Percentiles rank a stretch among this genome's conserved stretches.
Conservation (phyloP, 2,888 invertebrate species). For the Drosophila pseudotakahashii region DNA sequence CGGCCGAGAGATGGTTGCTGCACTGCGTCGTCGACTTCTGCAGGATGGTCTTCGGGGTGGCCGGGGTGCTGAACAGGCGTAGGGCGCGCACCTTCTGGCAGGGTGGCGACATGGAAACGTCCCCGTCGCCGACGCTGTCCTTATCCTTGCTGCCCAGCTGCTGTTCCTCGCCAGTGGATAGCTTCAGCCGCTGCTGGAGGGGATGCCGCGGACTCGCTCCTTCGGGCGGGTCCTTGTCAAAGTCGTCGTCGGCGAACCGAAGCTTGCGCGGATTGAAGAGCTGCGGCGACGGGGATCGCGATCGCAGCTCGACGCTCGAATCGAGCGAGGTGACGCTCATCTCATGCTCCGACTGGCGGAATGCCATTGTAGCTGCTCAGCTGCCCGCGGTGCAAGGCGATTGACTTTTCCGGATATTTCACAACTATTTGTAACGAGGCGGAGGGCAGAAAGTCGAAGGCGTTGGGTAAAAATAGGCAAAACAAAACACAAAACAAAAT, state of each 20-base stretch:
- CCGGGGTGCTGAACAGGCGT: constrained; percentile 93
- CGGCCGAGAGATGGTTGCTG: constrained; percentile 82
- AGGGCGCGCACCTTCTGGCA: constrained; percentile 87
- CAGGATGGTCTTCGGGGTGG: constrained; percentile 92
- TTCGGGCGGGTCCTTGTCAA: constrained; percentile 67
- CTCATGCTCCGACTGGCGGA: constrained; percentile 69
- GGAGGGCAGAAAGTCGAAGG: neutral
- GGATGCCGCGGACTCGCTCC: constrained; percentile 54
- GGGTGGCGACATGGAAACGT: constrained; percentile 84
- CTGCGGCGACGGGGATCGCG: constrained; percentile 78
- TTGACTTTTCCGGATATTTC: neutral
- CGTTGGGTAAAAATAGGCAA: constrained; percentile 19
- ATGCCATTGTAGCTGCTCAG: constrained; percentile 62
- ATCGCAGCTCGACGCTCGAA: constrained; percentile 79
- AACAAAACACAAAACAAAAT: constrained; percentile 34
- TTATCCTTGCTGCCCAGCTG: neutral
- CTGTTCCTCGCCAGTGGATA: neutral
- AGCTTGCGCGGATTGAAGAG: constrained; percentile 82
- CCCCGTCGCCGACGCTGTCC: neutral
- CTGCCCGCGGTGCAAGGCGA: constrained; percentile 7
- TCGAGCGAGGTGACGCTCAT: constrained; percentile 72
- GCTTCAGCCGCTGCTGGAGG: constrained; percentile 36
- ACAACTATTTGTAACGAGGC: neutral
- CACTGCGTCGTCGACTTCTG: constrained; percentile 86
- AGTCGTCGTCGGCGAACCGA: constrained; percentile 81